Base-by-base conservation (phyloP, 1,140 invertebrate species). In the Maconellicoccus hirsutus region DNA sequence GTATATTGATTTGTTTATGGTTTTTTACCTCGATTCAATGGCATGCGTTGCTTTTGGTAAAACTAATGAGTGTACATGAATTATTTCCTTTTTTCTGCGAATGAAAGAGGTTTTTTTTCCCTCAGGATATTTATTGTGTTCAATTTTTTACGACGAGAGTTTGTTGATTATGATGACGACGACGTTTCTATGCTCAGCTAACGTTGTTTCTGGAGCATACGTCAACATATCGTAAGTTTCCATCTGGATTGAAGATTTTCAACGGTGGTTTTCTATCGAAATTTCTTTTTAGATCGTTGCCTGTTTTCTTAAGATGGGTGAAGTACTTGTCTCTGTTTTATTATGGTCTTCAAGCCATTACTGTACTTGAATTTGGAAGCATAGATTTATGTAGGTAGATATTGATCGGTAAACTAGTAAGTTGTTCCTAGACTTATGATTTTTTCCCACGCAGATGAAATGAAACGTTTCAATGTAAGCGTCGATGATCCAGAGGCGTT, bases 11-110 rank as follows among this genome's bases (percentile, higher is more conserved):
- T 76, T 78, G 42, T 73, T 72, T 52, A 72, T 81, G 25, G 79
- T 81, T 3, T 75, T 83, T 16, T 77, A 79, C 22, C 72, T 80
- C 6, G 78, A 78, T 70, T 81, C 81, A 0, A 77, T 80, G 61
- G 77, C 79, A 1, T 79, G 81, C 8, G 77, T 79, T 12, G 82
- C 82, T 70, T 75, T 80, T 72, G 82, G 82, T 82, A 77, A 77
- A 23, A 23, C 61, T 19, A n/a, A n/a, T 22, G 1, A 14, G 61
- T n/a, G n/a, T n/a, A n/a, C n/a, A n/a, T n/a, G n/a, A n/a, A n/a
- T n/a, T n/a, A n/a, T n/a, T n/a, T n/a, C n/a, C n/a, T n/a, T n/a
- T n/a, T n/a, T n/a, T n/a, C n/a, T n/a, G n/a, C n/a, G n/a, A n/a
- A n/a, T n/a, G n/a, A n/a, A n/a, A n/a, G n/a, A n/a, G n/a, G n/a